These are phyloP conservation scores for Mastacembelus armatus DNA, from an alignment of 2,797 vertebrate species.

Conservation along the genomic window DNA sequence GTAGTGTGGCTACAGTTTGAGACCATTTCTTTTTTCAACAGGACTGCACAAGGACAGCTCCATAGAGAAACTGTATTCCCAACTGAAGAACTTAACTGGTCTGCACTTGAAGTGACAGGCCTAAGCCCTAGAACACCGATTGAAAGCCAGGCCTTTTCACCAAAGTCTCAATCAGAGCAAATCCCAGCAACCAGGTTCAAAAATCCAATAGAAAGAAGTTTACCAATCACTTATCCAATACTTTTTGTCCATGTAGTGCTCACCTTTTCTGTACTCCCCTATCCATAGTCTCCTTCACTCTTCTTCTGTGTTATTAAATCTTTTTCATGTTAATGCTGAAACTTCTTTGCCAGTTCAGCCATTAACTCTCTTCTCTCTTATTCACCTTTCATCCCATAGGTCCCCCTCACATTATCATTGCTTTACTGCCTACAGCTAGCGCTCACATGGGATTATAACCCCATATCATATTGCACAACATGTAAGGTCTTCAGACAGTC, in stretches of 20 bases:
- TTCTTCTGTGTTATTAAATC: neutral
- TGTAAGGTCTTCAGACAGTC: slow-evolving; percentile 18
- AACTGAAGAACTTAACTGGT: too few species aligned
- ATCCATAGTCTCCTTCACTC: neutral
- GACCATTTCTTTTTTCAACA: neutral
- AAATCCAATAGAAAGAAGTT: neutral
- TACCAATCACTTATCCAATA: too few species aligned
- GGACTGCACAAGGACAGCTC: too few species aligned
- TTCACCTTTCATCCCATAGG: neutral
- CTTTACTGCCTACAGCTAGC: slow-evolving; percentile 33
- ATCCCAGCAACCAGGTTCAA: neutral
- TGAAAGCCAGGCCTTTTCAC: too few species aligned
- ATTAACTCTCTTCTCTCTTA: neutral
- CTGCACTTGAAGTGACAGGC: too few species aligned
- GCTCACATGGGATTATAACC: slow-evolving; percentile 36
- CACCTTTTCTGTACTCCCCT: neutral
- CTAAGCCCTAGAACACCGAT: too few species aligned
- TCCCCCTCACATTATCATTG: slow-evolving; percentile 12
- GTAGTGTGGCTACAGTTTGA: too few species aligned
- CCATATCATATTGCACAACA: slow-evolving; percentile 64
- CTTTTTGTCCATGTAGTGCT: neutral
- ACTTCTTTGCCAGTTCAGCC: neutral
- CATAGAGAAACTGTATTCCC: too few species aligned
- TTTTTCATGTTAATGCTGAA: neutral
- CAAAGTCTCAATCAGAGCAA: neutral